Evolutionary conservation across 2,888 invertebrate genomes (phyloP).

Genomic region (Tortricodes alternella): DNA sequence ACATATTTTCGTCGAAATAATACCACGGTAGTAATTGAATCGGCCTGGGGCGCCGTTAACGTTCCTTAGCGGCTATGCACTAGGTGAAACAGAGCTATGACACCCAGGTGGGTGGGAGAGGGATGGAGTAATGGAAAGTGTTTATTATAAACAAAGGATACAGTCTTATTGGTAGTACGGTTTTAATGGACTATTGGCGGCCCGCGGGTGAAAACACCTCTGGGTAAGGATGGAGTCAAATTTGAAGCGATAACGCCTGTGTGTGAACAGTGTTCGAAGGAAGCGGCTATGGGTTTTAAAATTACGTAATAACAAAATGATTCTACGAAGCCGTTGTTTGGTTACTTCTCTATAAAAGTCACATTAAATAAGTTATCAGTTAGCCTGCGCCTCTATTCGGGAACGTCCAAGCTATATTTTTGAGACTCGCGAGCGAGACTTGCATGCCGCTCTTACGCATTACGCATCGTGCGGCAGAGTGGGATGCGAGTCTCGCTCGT

Average conservation of each 20-base stretch:
- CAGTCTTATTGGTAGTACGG: conserved; percentile 76
- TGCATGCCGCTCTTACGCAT: too few species aligned
- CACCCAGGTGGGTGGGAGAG: conserved; percentile 37
- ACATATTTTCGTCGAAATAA: conserved; percentile 81
- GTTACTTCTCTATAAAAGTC: too few species aligned
- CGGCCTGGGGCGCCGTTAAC: conserved; percentile 81
- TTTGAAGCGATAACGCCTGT: not conserved
- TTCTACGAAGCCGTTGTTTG: too few species aligned
- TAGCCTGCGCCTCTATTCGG: too few species aligned
- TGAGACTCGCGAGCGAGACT: too few species aligned
- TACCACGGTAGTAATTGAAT: conserved; percentile 82
- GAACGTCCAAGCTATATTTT: too few species aligned
- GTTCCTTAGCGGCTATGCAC: conserved; percentile 78
- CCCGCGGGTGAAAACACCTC: conserved; percentile 54
- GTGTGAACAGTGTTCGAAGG: too few species aligned
- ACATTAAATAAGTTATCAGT: too few species aligned
- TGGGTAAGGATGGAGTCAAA: conserved; percentile 19
- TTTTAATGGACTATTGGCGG: conserved; percentile 73
- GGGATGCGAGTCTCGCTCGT: too few species aligned
- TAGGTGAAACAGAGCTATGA: conserved; percentile 52
- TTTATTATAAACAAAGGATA: conserved; percentile 82
- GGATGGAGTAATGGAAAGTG: conserved; percentile 67
- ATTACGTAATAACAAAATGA: too few species aligned
- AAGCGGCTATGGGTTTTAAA: too few species aligned
- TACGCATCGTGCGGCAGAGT: too few species aligned